Percentiles rank a stretch among this genome's conserved stretches.
Evolutionary conservation across 2,888 invertebrate genomes (phyloP).

Genomic region (Diloba caeruleocephala): DNA sequence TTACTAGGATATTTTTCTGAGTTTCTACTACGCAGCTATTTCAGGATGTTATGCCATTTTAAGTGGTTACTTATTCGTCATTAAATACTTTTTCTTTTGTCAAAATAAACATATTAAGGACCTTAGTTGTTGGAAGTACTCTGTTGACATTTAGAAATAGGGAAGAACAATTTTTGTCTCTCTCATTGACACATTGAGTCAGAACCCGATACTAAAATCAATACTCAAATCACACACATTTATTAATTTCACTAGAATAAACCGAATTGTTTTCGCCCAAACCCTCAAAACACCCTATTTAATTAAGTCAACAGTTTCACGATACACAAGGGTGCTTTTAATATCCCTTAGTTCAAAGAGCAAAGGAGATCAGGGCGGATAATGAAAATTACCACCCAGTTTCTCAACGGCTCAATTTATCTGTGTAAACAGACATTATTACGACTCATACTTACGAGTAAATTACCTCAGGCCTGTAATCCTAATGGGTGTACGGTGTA

Average conservation of each 20-base stretch:
- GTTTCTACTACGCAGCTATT: no score
- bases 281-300: neutral
- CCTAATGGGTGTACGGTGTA: neutral
- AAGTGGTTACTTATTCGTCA: no score
- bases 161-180: no score
- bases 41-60: no score
- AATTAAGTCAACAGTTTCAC: neutral
- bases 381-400: constrained; percentile 19
- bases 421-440: constrained; percentile 32
- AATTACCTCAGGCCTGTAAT: neutral
- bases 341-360: constrained; percentile 13
- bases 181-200: no score
- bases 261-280: neutral
- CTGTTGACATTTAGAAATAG: no score
- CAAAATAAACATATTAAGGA: no score
- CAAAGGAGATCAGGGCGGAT: constrained; percentile 7
- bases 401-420: constrained; percentile 23
- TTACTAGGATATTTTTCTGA: no score
- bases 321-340: constrained; percentile 4
- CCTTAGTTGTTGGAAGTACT: no score
- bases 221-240: no score
- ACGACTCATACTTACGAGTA: neutral
- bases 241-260: neutral
- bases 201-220: no score
- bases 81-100: no score